Conservation (phyloP, 2,797 vertebrate species). For the Micrastur ruficollis region DNA sequence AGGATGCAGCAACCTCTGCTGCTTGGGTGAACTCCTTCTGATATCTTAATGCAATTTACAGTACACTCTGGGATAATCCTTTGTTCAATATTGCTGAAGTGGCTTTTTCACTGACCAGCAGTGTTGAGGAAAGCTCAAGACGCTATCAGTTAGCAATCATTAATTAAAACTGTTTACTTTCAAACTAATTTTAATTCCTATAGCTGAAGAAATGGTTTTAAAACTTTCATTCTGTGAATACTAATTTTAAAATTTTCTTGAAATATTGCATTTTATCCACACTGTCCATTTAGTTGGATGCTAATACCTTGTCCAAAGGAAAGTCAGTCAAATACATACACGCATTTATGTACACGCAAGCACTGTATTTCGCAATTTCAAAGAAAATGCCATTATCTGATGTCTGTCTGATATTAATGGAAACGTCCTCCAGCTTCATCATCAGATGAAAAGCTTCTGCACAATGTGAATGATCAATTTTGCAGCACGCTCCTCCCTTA, state of each 20-base stretch:
- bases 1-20: conserved; percentile 53
- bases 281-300: not conserved
- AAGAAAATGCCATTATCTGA: not conserved
- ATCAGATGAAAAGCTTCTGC: not conserved
- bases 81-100: conserved; percentile 37
- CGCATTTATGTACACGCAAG: not conserved
- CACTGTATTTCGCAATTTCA: not conserved
- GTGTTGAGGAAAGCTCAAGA: conserved; percentile 30
- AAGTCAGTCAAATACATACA: not conserved
- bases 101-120: conserved; percentile 41
- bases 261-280: not conserved
- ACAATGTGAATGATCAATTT: not conserved
- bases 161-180: conserved; percentile 36
- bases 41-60: conserved; percentile 50
- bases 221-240: not conserved
- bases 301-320: not conserved
- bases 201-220: not conserved
- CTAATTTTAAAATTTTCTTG: not conserved
- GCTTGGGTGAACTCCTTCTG: conserved; percentile 32
- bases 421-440: not conserved
- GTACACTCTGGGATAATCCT: conserved; percentile 24
- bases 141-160: not conserved
- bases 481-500: not conserved
- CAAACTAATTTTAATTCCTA: not conserved
- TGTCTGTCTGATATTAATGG: not conserved